Evolutionary conservation across 1,140 invertebrate species (phyloP), one percentile per base, ranked within the genome.

Genomic region (Drosophila kikkawai): DNA sequence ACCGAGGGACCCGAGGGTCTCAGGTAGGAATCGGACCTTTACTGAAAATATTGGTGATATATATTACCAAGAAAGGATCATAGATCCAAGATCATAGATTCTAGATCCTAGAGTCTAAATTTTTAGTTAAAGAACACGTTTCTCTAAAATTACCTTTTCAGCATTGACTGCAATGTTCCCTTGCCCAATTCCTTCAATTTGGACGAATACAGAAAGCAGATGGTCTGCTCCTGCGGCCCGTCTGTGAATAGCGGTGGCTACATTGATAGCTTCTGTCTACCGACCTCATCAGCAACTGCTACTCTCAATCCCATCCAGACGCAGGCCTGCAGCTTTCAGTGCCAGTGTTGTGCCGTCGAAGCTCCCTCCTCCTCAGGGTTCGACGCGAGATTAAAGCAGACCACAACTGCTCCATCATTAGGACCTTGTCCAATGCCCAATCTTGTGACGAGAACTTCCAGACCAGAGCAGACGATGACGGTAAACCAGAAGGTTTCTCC

Each of bases 111-210:
- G 22, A 22, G 1, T 22, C 22, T 22, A 22, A 22, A 22, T 22
- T 22, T 7, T 47, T 48, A 7, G 19, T 6, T 3, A 19, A 15
- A 9, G 29, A 1, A n/a, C 15, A 12, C 15, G 6, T 17, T 17
- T 32, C 47, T 17, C 6, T 19, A 19, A 7, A 37, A 37, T 15
- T n/a, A 26, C 22, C 17, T n/a, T 47, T 59, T 0, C 15, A 86
- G 82, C 56, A 73, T 86, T 57, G 82, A 86, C 15, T 86, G 82
- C 55, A 82, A 79, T 53, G 82, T 86, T 7, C 82, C 82, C 7
- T 34, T 86, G 26, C 82, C 82, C 8, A 69, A 45, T 22, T 61
- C 65, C 2, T 86, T 82, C 8, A 67, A 82, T 44, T 13, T 79
- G 48, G 69, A 82, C 13, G 69, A 57, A 3, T 79, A 53, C 29